Percentiles rank a stretch among this genome's conserved stretches.
These are phyloP conservation scores for Limnephilus lunatus DNA, from an alignment of 2,888 invertebrate genomes.

Conservation along the genomic window DNA sequence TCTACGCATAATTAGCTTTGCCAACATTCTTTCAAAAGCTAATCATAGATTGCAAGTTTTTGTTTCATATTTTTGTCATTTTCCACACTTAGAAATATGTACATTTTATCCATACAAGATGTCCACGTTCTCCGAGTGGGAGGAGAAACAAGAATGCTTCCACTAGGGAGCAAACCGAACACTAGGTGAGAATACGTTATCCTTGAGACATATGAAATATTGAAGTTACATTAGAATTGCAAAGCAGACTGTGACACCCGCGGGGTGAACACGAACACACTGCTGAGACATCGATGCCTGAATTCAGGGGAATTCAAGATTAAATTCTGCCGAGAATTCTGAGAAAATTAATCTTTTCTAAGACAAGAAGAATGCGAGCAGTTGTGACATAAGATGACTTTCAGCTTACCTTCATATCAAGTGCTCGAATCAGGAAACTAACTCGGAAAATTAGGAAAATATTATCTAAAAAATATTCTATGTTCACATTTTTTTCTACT, in stretches of 20 bases:
- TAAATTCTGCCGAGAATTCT: background rate
- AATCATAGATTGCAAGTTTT: background rate
- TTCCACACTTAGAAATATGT: background rate
- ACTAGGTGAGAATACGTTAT: conserved; percentile 54
- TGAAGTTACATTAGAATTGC: conserved; percentile 61
- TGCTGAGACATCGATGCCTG: conserved; percentile 49
- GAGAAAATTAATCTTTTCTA: background rate
- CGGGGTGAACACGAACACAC: conserved; percentile 40
- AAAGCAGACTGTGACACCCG: conserved; percentile 59
- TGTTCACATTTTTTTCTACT: background rate
- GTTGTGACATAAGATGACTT: background rate
- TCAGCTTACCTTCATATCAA: background rate
- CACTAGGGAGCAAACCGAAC: background rate
- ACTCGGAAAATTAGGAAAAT: background rate
- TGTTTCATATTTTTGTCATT: background rate
- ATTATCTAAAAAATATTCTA: background rate
- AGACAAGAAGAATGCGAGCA: background rate
- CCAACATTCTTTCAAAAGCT: background rate
- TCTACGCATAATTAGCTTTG: too few relatives aligned
- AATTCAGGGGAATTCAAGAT: conserved; percentile 32
- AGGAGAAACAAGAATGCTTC: conserved; percentile 31
- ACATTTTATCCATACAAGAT: background rate
- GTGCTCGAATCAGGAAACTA: background rate
- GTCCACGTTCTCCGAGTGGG: background rate
- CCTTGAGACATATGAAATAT: conserved; percentile 62